Conservation (phyloP, 1,140 invertebrate genomes). For the Akabosia matsudoensis region DNA sequence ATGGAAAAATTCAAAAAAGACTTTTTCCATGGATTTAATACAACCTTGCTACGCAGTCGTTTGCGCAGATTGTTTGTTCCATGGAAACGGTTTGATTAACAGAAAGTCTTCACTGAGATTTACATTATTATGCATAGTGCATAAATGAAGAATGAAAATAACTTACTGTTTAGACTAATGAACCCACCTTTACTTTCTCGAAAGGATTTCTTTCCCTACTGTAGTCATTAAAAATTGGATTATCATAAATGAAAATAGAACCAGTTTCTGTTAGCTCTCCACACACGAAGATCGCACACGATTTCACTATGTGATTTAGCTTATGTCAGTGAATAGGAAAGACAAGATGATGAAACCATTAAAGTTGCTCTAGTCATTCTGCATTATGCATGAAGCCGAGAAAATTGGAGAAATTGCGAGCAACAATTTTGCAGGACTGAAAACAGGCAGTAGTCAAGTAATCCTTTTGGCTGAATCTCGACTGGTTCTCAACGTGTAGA, state of each 20-base stretch:
- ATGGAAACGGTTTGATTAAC: no score
- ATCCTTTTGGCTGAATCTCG: not conserved
- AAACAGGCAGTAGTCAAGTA: not conserved
- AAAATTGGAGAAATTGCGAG: constrained; percentile 16
- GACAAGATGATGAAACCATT: constrained; percentile 20
- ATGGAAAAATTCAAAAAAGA: no score
- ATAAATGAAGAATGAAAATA: not conserved
- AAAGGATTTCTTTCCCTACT: not conserved
- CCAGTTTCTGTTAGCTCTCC: not conserved
- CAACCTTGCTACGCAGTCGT: not conserved
- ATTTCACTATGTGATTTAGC: not conserved
- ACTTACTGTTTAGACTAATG: not conserved
- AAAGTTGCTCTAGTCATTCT: constrained; percentile 4
- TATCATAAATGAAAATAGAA: constrained; percentile 6
- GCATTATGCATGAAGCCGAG: constrained; percentile 11
- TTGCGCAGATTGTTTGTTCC: no score
- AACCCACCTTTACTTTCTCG: no score
- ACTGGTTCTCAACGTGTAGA: not conserved
- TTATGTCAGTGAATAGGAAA: not conserved
- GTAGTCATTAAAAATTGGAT: not conserved
- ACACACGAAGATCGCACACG: no score
- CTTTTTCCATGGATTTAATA: no score
- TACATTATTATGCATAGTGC: not conserved
- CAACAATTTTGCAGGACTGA: not conserved
- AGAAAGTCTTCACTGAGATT: no score